phyloP scores from a whole-genome alignment of 1,140 invertebrate species.

The Lysiphlebus fabarum region DNA sequence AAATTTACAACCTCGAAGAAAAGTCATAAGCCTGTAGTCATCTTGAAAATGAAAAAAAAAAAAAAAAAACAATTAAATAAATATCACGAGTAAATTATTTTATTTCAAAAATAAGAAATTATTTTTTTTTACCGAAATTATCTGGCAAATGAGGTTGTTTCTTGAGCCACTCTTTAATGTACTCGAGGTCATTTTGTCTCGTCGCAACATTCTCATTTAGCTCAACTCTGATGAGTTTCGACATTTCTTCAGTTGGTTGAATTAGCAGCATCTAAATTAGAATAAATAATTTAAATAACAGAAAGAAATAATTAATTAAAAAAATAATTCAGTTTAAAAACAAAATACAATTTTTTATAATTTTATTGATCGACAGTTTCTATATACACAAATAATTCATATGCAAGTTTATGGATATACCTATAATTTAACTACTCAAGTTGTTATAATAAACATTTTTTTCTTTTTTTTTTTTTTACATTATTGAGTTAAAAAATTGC shows the following conservation, averaged over 20 bases:
- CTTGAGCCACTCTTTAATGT: conserved; percentile 68
- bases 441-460: no score
- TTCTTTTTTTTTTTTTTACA: no score
- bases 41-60: conserved; percentile 56
- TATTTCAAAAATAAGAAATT: conserved; percentile 3
- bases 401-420: no score
- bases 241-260: conserved; percentile 71
- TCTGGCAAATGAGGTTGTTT: conserved; percentile 70
- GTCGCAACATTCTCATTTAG: conserved; percentile 70
- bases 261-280: conserved; percentile 63
- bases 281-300: background rate
- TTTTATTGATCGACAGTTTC: no score
- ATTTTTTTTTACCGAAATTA: conserved; percentile 60
- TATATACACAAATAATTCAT: no score
- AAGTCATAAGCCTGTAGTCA: conserved; percentile 70
- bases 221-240: conserved; percentile 69
- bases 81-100: background rate
- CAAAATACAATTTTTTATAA: no score
- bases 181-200: conserved; percentile 62
- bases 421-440: no score
- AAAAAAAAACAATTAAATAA: background rate
- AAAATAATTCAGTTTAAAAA: no score
- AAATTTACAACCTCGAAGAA: conserved; percentile 79
- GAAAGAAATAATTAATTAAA: no score
- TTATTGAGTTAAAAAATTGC: no score